Conservation (phyloP, 2,888 invertebrate species). For the Cantharis rufa region DNA sequence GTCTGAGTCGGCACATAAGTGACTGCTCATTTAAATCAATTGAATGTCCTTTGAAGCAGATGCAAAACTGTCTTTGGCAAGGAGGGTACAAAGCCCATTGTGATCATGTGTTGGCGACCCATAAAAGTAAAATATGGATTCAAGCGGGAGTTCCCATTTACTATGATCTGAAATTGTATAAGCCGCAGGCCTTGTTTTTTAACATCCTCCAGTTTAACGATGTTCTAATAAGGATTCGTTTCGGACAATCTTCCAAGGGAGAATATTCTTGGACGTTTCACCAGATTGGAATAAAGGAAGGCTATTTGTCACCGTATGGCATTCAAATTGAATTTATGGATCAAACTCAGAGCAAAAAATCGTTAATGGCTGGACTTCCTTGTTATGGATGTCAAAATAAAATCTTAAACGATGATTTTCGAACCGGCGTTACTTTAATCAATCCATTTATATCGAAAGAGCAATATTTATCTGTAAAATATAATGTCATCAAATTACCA, state of each 20-base stretch:
- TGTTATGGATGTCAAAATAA: not conserved
- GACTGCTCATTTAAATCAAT: not conserved
- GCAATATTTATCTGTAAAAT: not conserved
- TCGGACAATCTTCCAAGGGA: not conserved
- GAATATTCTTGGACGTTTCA: not conserved
- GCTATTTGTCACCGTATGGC: not conserved
- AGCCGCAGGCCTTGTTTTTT: not conserved
- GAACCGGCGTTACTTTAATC: not conserved
- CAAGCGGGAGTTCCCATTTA: not conserved
- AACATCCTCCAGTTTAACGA: not conserved
- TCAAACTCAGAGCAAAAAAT: not conserved
- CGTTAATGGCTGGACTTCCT: not conserved
- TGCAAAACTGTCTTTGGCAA: not conserved
- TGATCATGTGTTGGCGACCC: not conserved
- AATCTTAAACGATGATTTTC: not conserved
- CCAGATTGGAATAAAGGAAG: not conserved
- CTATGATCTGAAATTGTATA: not conserved
- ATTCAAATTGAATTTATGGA: not conserved
- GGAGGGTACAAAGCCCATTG: not conserved
- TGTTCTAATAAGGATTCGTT: not conserved
- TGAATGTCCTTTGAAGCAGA: not conserved
- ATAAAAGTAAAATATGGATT: not conserved
- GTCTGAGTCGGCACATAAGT: not conserved
- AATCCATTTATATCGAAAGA: not conserved
- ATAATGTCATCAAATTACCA: not conserved